Percentiles rank a stretch among this genome's conserved stretches.
Evolutionary conservation across 2,888 invertebrate genomes (phyloP).

Genomic region (Gastrophysa polygoni): DNA sequence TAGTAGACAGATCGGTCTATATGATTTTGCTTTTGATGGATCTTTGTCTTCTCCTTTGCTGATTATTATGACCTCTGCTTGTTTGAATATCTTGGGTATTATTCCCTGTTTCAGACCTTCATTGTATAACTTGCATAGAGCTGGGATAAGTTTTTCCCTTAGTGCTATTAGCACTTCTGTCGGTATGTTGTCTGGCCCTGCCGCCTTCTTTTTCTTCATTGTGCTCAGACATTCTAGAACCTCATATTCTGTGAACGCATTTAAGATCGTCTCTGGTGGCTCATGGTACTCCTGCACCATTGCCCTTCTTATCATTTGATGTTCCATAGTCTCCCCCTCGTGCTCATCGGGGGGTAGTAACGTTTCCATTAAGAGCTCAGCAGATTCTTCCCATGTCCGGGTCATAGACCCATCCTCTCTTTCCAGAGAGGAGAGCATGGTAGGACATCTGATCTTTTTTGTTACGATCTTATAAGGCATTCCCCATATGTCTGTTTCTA

Average conservation of each 20-base stretch:
- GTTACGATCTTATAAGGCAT: slow-evolving; percentile 1
- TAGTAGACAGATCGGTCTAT: neutral
- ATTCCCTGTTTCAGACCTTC: slow-evolving; percentile 4
- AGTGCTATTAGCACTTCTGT: slow-evolving; percentile 2
- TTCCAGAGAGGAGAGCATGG: neutral
- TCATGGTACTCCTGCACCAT: neutral
- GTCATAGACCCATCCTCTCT: slow-evolving; percentile 11
- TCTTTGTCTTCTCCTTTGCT: slow-evolving; percentile 11
- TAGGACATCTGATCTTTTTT: slow-evolving; percentile 3
- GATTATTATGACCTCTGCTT: slow-evolving; percentile 5
- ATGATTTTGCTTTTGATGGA: slow-evolving; percentile 2
- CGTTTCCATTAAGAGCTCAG: neutral
- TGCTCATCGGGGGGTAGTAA: neutral
- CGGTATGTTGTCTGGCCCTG: slow-evolving; percentile 9
- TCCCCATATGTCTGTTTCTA: neutral
- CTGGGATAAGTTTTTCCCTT: neutral
- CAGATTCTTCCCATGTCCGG: slow-evolving; percentile 8
- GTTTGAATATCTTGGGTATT: slow-evolving; percentile 1
- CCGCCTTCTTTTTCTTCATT: slow-evolving; percentile 8
- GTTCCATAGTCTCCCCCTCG: neutral
- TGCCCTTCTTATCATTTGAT: neutral
- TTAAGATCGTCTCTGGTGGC: neutral
- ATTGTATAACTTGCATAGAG: slow-evolving; percentile 4
- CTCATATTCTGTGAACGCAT: neutral
- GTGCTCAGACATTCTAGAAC: neutral